Evolutionary conservation across 2,113 vertebrate genomes (phyloP).

Genomic region (Promerops cafer): DNA sequence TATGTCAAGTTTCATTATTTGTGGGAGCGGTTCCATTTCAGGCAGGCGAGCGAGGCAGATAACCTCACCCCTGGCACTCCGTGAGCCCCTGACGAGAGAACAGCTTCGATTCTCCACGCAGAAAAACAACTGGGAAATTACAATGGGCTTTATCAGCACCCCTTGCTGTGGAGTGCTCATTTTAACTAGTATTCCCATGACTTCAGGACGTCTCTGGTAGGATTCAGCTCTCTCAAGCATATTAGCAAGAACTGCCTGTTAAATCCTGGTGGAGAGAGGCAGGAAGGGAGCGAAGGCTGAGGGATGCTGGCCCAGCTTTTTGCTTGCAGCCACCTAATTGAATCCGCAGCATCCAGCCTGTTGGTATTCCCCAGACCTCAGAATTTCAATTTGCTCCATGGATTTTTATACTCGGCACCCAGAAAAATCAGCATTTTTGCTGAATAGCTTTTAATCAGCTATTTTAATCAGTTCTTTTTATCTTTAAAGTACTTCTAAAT

Average conservation of each 20-base stretch:
- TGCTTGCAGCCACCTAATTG: conserved; percentile 51
- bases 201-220: not conserved
- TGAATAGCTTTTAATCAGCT: conserved; percentile 68
- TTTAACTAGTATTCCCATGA: not conserved
- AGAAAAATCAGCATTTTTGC: conserved; percentile 67
- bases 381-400: conserved; percentile 62
- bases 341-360: conserved; percentile 46
- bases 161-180: not conserved
- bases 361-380: conserved; percentile 41
- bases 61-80: not conserved
- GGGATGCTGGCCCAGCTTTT: not conserved
- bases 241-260: not conserved
- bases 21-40: not conserved
- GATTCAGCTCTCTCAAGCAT: not conserved
- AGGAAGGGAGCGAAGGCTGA: not conserved
- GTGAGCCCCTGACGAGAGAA: fast-evolving
- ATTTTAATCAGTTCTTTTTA: conserved; percentile 34
- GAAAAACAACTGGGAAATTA: not conserved
- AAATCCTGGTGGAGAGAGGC: not conserved
- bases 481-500: conserved; percentile 32
- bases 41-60: not conserved
- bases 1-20: not conserved
- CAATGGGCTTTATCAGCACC: not conserved
- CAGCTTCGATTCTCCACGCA: not conserved
- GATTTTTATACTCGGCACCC: conserved; percentile 47